Percentiles rank a stretch among this genome's conserved stretches.
Evolutionary conservation across 2,113 vertebrate species (phyloP).

Genomic region (Zootoca vivipara): DNA sequence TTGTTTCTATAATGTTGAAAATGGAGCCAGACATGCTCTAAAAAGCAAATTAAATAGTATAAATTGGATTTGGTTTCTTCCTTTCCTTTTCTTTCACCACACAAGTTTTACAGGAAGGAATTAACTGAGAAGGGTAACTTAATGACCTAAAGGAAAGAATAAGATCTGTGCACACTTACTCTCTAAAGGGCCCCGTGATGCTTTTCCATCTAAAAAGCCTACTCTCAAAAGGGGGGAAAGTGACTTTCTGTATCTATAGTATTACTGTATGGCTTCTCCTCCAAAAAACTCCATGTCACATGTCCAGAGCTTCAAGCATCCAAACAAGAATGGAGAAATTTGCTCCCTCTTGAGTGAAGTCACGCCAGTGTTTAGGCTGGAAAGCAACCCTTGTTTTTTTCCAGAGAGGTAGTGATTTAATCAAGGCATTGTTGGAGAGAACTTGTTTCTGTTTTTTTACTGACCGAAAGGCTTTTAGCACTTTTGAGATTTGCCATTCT

Average conservation of each 20-base stretch:
- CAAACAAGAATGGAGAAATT: background rate
- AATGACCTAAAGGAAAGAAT: background rate
- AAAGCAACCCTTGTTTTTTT: background rate
- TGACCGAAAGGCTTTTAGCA: slow-evolving; percentile 67
- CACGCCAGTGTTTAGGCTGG: background rate
- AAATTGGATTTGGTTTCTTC: background rate
- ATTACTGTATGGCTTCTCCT: background rate
- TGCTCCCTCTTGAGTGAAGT: background rate
- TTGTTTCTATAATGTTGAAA: background rate
- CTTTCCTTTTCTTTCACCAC: slow-evolving; percentile 27
- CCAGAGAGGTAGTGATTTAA: background rate
- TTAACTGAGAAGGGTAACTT: background rate
- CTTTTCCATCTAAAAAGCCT: background rate
- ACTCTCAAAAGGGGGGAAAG: too few species aligned
- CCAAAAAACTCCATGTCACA: background rate
- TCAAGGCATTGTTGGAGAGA: slow-evolving; percentile 27
- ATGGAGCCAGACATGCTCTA: background rate
- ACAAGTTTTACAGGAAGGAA: slow-evolving; percentile 15
- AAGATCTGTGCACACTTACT: background rate
- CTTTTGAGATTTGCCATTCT: slow-evolving; percentile 58
- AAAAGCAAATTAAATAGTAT: background rate
- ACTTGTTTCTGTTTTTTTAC: slow-evolving; percentile 31
- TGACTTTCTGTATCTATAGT: background rate
- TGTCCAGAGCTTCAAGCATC: background rate
- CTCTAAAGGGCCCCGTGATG: background rate